A percentile compares a stretch with the other conserved stretches of the same genome.
Evolutionary conservation across 2,113 vertebrate species (phyloP).

Genomic region (Rhodinocichla rosea): DNA sequence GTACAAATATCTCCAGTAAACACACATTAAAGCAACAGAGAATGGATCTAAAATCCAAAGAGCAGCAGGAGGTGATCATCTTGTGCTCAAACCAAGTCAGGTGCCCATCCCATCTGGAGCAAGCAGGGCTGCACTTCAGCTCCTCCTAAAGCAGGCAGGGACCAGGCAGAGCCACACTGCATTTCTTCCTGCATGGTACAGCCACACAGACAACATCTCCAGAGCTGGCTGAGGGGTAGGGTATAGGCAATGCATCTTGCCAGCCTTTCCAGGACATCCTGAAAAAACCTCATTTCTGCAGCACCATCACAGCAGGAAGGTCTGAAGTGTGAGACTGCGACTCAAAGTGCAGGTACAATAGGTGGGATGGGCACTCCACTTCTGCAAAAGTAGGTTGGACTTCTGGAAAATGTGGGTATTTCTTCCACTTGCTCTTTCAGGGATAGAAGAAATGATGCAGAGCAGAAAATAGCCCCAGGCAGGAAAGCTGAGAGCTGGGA

Average conservation of each 20-base stretch:
- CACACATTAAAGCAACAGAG: background rate
- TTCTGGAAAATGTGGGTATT: background rate
- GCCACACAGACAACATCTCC: background rate
- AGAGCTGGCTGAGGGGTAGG: background rate
- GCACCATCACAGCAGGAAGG: background rate
- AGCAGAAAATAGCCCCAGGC: background rate
- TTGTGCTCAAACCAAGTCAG: background rate
- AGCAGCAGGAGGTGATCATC: background rate
- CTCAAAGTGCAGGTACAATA: background rate
- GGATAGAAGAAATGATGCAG: background rate
- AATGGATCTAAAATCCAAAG: background rate
- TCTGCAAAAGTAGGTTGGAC: background rate
- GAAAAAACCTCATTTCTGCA: background rate
- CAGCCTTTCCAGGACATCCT: background rate
- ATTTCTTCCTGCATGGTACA: background rate
- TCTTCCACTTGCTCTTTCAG: background rate
- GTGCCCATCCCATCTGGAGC: background rate
- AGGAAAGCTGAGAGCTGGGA: background rate
- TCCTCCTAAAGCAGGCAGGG: background rate
- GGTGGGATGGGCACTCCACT: background rate
- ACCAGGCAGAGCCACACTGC: accelerated
- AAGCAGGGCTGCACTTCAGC: background rate
- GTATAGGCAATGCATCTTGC: background rate
- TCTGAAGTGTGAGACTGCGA: background rate
- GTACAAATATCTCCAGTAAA: background rate